Base-by-base conservation (phyloP, 2,797 vertebrate genomes). In the Erpetoichthys calabaricus region DNA sequence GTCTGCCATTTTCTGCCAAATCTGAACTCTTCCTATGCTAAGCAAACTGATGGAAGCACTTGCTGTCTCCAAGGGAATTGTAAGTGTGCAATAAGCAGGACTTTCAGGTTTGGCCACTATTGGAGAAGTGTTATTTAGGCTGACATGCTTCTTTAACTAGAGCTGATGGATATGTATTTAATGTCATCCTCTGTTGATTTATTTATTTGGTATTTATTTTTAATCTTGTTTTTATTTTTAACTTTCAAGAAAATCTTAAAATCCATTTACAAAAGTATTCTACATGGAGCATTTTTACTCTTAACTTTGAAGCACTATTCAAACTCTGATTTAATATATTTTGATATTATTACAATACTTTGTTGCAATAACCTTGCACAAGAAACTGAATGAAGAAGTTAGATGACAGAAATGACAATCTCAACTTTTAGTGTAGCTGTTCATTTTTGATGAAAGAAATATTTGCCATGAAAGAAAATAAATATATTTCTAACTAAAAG, bases 181-280 rank as follows among this genome's bases (percentile, higher is more conserved):
- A 42, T 42, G 62, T 64, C 72, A 67, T 70, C 68, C 70, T 68
- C 61, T 67, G 73, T 76, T 82, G 80, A 84, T 82, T 85, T 84
- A 86, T 86, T 80, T 80, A 83, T 81, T 69, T 78, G 74, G 86
- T 86, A 83, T 86, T 84, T 80, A 73, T 57, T 66, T 80, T 25
- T 25, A 25, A 25, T 25, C 25, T 73, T 10, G 45, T 55, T 45
- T 74, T 86, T 82, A 84, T 76, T 84, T 85, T 86, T 25, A 25
- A 25, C 25, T 25, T 86, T 86, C 74, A 85, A 83, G 77, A 66
- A 68, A 65, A 67, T 69, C 69, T 25, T 25, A 25, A 25, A 25
- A 25, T 76, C 75, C 75, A 80, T 81, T 80, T 77, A 70, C 70
- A 58, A 45, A 55, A 50, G 44, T 59, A 55, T 56, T 56, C 56